These are phyloP conservation scores for Nomada ruficornis DNA, from an alignment of 2,888 invertebrate genomes.

Conservation along the genomic window DNA sequence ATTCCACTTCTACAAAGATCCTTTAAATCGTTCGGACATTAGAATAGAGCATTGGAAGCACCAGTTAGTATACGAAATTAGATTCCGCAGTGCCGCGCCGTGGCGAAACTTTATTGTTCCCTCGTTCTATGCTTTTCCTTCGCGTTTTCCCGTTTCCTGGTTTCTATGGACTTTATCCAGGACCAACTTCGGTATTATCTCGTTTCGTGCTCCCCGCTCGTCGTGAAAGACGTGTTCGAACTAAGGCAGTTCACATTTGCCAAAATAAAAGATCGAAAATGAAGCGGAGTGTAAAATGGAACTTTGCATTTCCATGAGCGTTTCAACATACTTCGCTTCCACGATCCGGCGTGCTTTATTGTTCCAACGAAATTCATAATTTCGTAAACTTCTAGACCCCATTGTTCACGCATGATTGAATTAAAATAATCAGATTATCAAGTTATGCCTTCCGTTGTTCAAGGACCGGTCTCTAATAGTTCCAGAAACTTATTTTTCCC, in stretches of 20 bases:
- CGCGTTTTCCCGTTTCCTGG: constrained; percentile 25
- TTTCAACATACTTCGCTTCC: constrained; percentile 1
- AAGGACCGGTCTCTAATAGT: background rate
- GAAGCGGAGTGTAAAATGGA: constrained; percentile 7
- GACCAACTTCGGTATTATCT: constrained; percentile 44
- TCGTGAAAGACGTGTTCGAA: constrained; percentile 8
- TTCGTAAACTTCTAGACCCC: background rate
- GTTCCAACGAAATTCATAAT: background rate
- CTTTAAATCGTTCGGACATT: constrained; percentile 42
- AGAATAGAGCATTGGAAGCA: constrained; percentile 33
- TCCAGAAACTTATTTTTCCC: constrained; percentile 27
- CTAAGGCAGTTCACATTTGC: constrained; percentile 29
- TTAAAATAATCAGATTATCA: constrained; percentile 1
- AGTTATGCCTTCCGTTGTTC: no score
- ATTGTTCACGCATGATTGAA: background rate
- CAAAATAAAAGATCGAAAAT: constrained; percentile 31
- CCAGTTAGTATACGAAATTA: constrained; percentile 58
- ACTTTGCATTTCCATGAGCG: constrained; percentile 14
- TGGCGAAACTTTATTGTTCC: constrained; percentile 49
- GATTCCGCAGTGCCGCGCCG: constrained; percentile 40
- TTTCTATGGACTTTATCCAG: constrained; percentile 45
- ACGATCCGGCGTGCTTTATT: background rate
- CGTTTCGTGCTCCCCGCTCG: constrained; percentile 15
- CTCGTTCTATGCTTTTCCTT: constrained; percentile 31
- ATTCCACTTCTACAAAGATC: background rate